These are phyloP conservation scores for Myotis planiceps DNA, from an alignment of 2,797 vertebrate species.

Conservation along the genomic window DNA sequence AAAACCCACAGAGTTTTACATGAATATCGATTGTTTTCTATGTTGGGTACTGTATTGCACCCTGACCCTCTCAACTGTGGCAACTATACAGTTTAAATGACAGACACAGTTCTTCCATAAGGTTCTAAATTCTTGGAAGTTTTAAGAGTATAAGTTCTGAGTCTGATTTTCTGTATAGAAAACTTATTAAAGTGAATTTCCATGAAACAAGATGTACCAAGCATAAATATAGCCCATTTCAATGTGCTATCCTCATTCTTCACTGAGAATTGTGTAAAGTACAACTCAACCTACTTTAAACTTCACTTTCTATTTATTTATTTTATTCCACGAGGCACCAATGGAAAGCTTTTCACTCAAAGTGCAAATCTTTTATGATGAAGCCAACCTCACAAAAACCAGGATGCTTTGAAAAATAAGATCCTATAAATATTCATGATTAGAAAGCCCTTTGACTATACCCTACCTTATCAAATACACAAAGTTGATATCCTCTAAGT, in stretches of 20 bases:
- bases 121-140: neutral
- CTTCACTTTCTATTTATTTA: neutral
- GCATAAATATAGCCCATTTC: neutral
- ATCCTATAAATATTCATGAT: neutral
- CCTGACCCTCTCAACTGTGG: neutral
- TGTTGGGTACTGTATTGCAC: fast-evolving
- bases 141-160: neutral
- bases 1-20: neutral
- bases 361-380: neutral
- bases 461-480: neutral
- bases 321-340: neutral
- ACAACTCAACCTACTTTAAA: neutral
- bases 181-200: neutral
- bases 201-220: neutral
- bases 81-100: neutral
- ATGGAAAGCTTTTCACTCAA: neutral
- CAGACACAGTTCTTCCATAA: neutral
- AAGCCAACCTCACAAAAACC: neutral
- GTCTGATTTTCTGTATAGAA: neutral
- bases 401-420: neutral
- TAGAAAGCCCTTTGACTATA: neutral
- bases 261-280: neutral
- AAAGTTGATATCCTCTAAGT: neutral
- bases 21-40: neutral
- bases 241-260: neutral